phyloP scores from a whole-genome alignment of 2,797 vertebrate genomes.

The Prionace glauca region DNA sequence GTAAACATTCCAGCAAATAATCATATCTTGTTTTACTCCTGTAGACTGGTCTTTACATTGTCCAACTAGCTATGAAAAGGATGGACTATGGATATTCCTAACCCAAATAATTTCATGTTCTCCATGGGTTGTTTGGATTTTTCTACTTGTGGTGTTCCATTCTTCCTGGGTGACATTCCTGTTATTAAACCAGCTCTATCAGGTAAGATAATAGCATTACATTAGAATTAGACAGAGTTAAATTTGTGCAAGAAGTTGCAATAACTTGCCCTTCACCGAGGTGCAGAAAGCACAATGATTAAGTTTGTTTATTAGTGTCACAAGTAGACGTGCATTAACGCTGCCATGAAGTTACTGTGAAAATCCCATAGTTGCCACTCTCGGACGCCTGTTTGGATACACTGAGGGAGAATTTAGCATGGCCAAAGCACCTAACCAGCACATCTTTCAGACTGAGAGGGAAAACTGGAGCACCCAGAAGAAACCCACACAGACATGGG shows the following conservation, averaged over 20 bases:
- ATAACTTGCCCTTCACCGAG: conserved; percentile 26
- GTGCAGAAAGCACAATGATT: neutral
- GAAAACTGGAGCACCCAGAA: no score
- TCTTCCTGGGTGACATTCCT: conserved; percentile 65
- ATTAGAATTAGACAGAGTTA: neutral
- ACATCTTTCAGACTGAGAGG: no score
- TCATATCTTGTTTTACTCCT: neutral
- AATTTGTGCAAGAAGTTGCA: neutral
- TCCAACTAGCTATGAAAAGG: conserved; percentile 56
- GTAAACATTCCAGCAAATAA: conserved; percentile 25
- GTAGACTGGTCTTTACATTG: conserved; percentile 80
- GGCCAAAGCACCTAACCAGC: no score
- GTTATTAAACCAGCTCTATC: conserved; percentile 77
- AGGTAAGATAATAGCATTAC: conserved; percentile 55
- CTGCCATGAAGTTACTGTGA: no score
- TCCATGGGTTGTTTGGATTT: conserved; percentile 79
- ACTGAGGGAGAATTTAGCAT: no score
- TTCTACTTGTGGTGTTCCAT: conserved; percentile 67
- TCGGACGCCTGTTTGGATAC: no score
- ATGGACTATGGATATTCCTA: conserved; percentile 66
- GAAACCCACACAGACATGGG: no score
- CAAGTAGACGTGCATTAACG: no score
- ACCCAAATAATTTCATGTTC: conserved; percentile 68
- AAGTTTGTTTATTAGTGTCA: neutral
- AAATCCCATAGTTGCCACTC: no score